phyloP scores from a whole-genome alignment of 2,113 vertebrate genomes.

The Gulo gulo region DNA sequence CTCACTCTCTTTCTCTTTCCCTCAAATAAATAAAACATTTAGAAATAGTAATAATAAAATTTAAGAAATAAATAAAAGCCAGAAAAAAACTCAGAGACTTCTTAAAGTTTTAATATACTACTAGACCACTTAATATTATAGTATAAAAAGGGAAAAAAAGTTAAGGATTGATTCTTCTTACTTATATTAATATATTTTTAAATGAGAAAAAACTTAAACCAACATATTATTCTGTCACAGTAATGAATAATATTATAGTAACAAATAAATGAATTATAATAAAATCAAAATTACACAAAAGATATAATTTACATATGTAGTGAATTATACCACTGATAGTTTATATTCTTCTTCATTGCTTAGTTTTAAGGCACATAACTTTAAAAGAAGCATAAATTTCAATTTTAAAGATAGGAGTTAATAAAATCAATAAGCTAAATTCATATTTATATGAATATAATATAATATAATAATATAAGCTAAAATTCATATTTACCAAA shows the following conservation, averaged over 20 bases:
- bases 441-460: neutral
- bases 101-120: neutral
- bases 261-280: constrained; percentile 1
- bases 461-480: neutral
- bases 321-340: neutral
- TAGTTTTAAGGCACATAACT: neutral
- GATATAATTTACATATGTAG: neutral
- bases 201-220: neutral
- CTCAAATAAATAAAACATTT: too few species aligned
- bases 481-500: constrained; percentile 11
- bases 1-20: too few species aligned
- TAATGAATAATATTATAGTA: neutral
- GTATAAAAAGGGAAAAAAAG: neutral
- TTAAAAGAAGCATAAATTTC: neutral
- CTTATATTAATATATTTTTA: neutral
- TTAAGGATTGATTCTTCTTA: neutral
- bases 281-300: neutral
- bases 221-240: neutral
- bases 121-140: neutral
- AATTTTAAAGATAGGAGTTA: neutral
- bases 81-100: neutral
- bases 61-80: neutral
- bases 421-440: neutral
- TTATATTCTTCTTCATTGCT: neutral
- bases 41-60: neutral